Evolutionary conservation across 23 tunicate species (phyloP).

Genomic region (Trididemnum miniatum): DNA sequence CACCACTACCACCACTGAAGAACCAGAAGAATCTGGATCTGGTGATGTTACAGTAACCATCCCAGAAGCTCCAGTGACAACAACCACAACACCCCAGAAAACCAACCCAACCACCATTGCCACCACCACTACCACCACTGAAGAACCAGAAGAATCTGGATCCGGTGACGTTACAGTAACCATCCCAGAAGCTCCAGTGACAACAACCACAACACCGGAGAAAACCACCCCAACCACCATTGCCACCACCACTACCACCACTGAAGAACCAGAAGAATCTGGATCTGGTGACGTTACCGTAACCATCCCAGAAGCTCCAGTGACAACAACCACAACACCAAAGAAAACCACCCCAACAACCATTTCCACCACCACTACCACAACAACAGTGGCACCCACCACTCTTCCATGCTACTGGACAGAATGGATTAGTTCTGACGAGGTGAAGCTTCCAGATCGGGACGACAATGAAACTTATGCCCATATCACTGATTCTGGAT

Average conservation of each 20-base stretch:
- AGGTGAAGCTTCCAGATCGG: slow-evolving; percentile 69
- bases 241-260: slow-evolving; percentile 30
- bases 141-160: slow-evolving; percentile 57
- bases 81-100: slow-evolving; percentile 40
- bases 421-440: slow-evolving; percentile 77
- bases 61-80: slow-evolving; percentile 48
- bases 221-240: slow-evolving; percentile 50
- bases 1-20: slow-evolving; percentile 54
- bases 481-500: slow-evolving; percentile 40
- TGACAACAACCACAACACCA: slow-evolving; percentile 44
- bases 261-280: slow-evolving; percentile 46
- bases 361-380: slow-evolving; percentile 44
- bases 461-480: slow-evolving; percentile 88
- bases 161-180: slow-evolving; percentile 50
- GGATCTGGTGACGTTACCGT: slow-evolving; percentile 39
- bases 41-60: slow-evolving; percentile 44
- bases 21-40: slow-evolving; percentile 64
- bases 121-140: slow-evolving; percentile 61
- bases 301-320: slow-evolving; percentile 43
- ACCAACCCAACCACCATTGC: slow-evolving; percentile 38
- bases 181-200: slow-evolving; percentile 42
- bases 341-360: slow-evolving; percentile 51
- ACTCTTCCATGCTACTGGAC: slow-evolving; percentile 75
- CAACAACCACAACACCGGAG: slow-evolving; percentile 38
- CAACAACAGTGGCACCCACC: slow-evolving; percentile 49